Evolutionary conservation across 2,113 vertebrate genomes (phyloP), one percentile per base, ranked within the genome.

Genomic region (Globicephala melas): DNA sequence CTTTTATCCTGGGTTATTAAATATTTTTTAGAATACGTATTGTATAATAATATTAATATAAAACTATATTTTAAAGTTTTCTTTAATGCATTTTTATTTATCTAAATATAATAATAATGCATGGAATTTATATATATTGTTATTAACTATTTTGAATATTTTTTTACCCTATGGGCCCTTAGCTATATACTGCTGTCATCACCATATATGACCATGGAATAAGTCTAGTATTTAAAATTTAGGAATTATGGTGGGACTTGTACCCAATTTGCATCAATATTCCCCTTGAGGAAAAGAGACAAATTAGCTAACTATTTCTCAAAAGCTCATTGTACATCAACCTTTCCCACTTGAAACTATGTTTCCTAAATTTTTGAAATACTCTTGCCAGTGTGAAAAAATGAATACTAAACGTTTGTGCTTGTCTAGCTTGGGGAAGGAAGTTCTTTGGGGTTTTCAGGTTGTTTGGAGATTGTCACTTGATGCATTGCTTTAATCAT

Each of bases 401-500:
- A 89, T 60, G 85, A 95, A 82, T 65, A 71, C 28, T 92, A 95
- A 96, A 38, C 18, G 7, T 73, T 41, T 41, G 28, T 47, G 55
- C 26, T 79, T 80, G 38, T 38, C 38, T 87, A 12, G 38, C 68
- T 81, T 76, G 58, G 23, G 62, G 53, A 90, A 92, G 44, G 47
- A 90, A 71, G 50, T 84, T 97, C 79, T 97, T 85, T 94, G 60
- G 79, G 84, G 65, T 82, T 80, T 96, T 92, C 94, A 60, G 62
- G 11, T 96, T 96, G 53, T 95, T 84, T 80, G 41, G 89, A 97
- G 81, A 95, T 77, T 97, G 96, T 87, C 83, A 92, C 58, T 97
- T 98, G 92, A 98, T 96, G 76, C 81, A 97, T 96, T 90, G 65
- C 90, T 96, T 96, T 97, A 97, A 98, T 97, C 94, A 96, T 92